Conservation (phyloP, 2,888 invertebrate genomes). For the Acleris literana region DNA sequence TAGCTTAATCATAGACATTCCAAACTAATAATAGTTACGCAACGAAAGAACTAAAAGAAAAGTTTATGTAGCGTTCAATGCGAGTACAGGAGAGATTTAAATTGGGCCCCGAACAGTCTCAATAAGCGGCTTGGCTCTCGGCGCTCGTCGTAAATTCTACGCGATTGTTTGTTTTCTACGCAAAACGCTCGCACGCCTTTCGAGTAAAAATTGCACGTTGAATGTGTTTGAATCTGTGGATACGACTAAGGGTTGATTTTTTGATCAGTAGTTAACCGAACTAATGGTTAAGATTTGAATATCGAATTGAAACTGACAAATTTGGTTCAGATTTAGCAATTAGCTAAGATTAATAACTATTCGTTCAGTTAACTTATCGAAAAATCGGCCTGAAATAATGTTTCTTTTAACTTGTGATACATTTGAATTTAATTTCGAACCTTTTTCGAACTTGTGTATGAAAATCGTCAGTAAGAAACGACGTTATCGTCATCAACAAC, state of each 20-base stretch:
- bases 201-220: slow-evolving; percentile 21
- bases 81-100: slow-evolving; percentile 52
- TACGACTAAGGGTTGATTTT: neutral
- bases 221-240: slow-evolving; percentile 2
- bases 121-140: slow-evolving; percentile 78
- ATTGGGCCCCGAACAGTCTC: slow-evolving; percentile 64
- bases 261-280: no score
- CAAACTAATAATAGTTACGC: neutral
- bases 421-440: no score
- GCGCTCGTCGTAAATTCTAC: slow-evolving; percentile 69
- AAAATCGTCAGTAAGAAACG: no score
- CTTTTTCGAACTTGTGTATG: no score
- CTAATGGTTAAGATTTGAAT: no score
- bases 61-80: neutral
- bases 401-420: no score
- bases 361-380: no score
- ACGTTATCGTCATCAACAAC: no score
- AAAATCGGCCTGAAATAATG: neutral
- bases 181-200: slow-evolving; percentile 59
- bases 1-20: no score
- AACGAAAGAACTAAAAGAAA: neutral
- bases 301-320: no score
- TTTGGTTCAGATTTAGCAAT: no score
- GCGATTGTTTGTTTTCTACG: slow-evolving; percentile 74
- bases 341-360: no score